Evolutionary conservation across 2,888 invertebrate genomes (phyloP).

Genomic region (Pegoplata infirma): DNA sequence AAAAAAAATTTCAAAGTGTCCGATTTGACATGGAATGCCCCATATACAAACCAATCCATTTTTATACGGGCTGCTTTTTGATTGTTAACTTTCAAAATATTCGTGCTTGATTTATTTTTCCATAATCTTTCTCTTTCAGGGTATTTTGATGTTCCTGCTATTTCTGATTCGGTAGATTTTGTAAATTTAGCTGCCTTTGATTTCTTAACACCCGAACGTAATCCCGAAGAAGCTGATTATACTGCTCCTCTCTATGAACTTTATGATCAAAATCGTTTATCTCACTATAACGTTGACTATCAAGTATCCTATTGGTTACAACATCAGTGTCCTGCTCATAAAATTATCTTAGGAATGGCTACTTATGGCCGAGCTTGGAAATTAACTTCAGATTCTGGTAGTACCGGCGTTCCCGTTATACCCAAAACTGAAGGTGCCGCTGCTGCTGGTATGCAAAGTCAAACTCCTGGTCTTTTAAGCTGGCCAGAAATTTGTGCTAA

Average conservation of each 20-base stretch:
- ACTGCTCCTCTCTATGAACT: slow-evolving; percentile 85
- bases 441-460: slow-evolving; percentile 85
- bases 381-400: slow-evolving; percentile 85
- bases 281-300: slow-evolving; percentile 84
- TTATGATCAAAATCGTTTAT: slow-evolving; percentile 81
- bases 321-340: slow-evolving; percentile 81
- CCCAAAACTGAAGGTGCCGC: slow-evolving; percentile 84
- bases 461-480: slow-evolving; percentile 84
- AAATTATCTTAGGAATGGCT: slow-evolving; percentile 85
- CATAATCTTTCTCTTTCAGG: slow-evolving; percentile 78
- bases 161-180: slow-evolving; percentile 87
- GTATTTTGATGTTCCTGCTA: slow-evolving; percentile 86
- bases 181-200: slow-evolving; percentile 89
- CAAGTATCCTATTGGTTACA: slow-evolving; percentile 83
- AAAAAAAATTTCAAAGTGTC: no score
- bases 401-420: slow-evolving; percentile 87
- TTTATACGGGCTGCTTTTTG: no score
- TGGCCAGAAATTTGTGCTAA: slow-evolving; percentile 89
- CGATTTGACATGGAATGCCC: no score
- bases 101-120: not conserved
- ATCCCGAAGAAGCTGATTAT: slow-evolving; percentile 88
- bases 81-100: not conserved
- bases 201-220: slow-evolving; percentile 86
- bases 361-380: slow-evolving; percentile 89
- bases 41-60: no score